Percentiles rank a stretch among this genome's conserved stretches.
These are phyloP conservation scores for Drosophila kurseongensis DNA, from an alignment of 1,140 invertebrate species.

Conservation along the genomic window DNA sequence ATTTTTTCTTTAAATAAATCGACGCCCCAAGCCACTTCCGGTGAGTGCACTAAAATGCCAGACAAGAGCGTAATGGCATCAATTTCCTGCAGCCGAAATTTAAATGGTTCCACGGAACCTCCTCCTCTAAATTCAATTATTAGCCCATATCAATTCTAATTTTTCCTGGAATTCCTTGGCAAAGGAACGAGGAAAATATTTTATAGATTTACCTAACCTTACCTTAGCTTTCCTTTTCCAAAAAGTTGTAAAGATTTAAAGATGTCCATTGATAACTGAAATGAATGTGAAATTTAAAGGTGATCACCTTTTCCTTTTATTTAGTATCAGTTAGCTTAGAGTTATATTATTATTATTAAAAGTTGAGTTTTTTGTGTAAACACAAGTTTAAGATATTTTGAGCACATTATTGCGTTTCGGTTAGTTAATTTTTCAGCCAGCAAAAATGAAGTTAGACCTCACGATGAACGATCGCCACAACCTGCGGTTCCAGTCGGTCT, in stretches of 20 bases:
- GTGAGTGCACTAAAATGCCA: conserved; percentile 38
- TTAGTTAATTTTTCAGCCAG: not conserved
- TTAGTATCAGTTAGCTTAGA: not conserved
- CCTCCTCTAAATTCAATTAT: conserved; percentile 31
- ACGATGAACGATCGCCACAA: conserved; percentile 27
- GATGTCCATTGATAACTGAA: too few relatives aligned
- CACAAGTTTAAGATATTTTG: too few relatives aligned
- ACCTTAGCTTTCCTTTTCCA: too few relatives aligned
- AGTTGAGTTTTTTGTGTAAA: not conserved
- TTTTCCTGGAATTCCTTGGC: not conserved
- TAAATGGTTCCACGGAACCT: conserved; percentile 53
- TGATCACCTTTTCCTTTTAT: not conserved
- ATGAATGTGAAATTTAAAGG: too few relatives aligned
- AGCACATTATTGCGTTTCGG: too few relatives aligned
- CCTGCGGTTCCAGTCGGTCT: conserved; percentile 18
- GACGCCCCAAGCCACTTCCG: conserved; percentile 56
- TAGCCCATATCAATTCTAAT: conserved; percentile 6
- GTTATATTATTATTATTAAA: not conserved
- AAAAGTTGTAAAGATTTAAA: too few relatives aligned
- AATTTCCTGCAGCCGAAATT: conserved; percentile 72
- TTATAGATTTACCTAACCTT: too few relatives aligned
- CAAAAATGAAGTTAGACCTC: conserved; percentile 19
- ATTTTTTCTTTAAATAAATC: conserved; percentile 67
- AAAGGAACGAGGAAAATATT: not conserved
- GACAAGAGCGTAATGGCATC: conserved; percentile 72